A percentile compares a stretch with the other conserved stretches of the same genome.
Conservation (phyloP, 1,140 invertebrate species). For the Aporrectodea caliginosa region DNA sequence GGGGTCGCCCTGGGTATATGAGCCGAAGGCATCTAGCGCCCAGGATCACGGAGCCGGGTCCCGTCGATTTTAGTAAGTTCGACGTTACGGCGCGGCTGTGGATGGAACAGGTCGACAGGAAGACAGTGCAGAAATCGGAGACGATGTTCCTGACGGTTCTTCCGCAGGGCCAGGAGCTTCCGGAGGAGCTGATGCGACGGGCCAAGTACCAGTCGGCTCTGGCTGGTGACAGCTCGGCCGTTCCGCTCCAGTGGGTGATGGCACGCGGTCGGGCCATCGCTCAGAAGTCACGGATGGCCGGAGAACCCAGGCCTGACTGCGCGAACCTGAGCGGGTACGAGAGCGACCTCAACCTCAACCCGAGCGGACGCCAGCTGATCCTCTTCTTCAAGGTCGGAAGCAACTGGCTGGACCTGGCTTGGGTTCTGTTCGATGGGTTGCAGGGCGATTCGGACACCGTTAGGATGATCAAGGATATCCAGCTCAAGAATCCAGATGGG, state of each 20-base stretch:
- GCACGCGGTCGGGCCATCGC: slow-evolving; percentile 23
- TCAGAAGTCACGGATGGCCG: not conserved
- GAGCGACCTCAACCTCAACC: not conserved
- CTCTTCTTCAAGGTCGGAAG: slow-evolving; percentile 31
- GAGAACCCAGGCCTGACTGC: not conserved
- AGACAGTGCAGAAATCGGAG: slow-evolving; percentile 30
- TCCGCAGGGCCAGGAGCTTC: slow-evolving; percentile 17
- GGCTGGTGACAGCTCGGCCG: not conserved
- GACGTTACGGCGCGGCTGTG: slow-evolving; percentile 26
- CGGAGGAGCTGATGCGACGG: not conserved
- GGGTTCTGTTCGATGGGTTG: slow-evolving; percentile 30
- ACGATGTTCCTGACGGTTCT: slow-evolving; percentile 31
- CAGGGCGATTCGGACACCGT: slow-evolving; percentile 27
- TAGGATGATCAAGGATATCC: slow-evolving; percentile 31
- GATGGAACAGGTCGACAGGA: slow-evolving; percentile 34
- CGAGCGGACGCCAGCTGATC: slow-evolving; percentile 15
- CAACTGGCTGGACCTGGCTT: slow-evolving; percentile 33
- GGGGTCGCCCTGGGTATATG: not conserved
- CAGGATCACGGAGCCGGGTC: slow-evolving; percentile 20
- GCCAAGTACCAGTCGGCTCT: not conserved
- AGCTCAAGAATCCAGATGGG: slow-evolving; percentile 16
- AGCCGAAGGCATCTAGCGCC: slow-evolving; percentile 6
- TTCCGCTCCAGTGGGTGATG: slow-evolving; percentile 31
- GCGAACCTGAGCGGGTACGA: not conserved
- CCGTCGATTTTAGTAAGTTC: slow-evolving; percentile 29